Percentiles rank a stretch among this genome's conserved stretches.
Evolutionary conservation across 1,140 invertebrate genomes (phyloP).

Genomic region (Hesperophylax magnus): DNA sequence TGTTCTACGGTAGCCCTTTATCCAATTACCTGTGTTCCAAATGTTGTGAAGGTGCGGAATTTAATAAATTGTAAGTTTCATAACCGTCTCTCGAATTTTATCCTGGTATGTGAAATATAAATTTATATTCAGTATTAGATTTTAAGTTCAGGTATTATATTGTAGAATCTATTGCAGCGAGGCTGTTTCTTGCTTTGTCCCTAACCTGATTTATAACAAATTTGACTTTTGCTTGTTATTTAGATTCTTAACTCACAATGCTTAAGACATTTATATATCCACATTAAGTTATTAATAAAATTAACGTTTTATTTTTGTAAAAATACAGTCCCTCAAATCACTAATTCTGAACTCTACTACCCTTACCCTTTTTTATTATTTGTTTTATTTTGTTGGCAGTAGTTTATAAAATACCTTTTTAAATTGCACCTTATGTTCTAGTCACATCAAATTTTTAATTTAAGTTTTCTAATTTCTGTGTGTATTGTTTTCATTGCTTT

Average conservation of each 20-base stretch:
- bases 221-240: background rate
- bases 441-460: constrained; percentile 10
- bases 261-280: background rate
- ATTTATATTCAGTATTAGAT: constrained; percentile 21
- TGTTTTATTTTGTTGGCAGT: too few species aligned
- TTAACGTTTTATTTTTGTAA: too few species aligned
- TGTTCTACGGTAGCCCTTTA: constrained; percentile 66
- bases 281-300: too few species aligned
- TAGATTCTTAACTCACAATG: constrained; percentile 2
- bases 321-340: too few species aligned
- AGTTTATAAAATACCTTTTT: background rate
- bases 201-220: background rate
- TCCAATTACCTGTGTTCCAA: constrained; percentile 67
- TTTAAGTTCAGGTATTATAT: background rate
- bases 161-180: background rate
- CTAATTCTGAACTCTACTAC: too few species aligned
- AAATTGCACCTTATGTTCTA: constrained; percentile 3
- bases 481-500: too few species aligned
- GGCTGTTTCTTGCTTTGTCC: constrained; percentile 7
- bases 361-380: too few species aligned
- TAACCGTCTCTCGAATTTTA: background rate
- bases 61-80: constrained; percentile 43
- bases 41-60: constrained; percentile 58
- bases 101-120: background rate
- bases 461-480: too few species aligned